Evolutionary conservation across 2,888 invertebrate species (phyloP), one percentile per base, ranked within the genome.

Genomic region (Hypomecis punctinalis): DNA sequence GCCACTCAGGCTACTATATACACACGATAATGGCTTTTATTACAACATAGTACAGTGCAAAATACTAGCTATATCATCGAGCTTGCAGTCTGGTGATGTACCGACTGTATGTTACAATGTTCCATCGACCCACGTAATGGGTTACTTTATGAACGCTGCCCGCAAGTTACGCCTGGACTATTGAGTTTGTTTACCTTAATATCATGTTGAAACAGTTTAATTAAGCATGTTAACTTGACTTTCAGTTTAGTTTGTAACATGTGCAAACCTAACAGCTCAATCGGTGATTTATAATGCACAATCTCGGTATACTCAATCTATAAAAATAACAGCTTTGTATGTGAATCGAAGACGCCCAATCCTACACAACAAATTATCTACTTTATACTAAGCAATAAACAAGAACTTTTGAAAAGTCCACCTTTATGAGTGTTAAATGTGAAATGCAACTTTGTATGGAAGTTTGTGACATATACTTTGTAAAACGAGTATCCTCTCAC

Each of bases 131-230:
- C 64, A 70, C 56, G 13, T 63, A 66, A 69, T 64, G 51, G 60
- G 52, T 71, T 73, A 71, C 67, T 66, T 74, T 75, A 53, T 70
- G 70, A 72, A 70, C 63, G 61, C 59, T 65, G 67, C 67, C 61
- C 62, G 65, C 55, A 64, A 64, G 35, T 61, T 48, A 11, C 39
- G 61, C 55, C 52, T 48, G 13, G 45, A 57, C 13, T 56, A 58
- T 62, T 57, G 37, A 56, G 23, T 55, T 60, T 61, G 39, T 51
- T 63, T 54, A 53, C 52, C 54, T 60, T 61, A 64, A 63, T 60
- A 54, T 59, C 48, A 46, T 45, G 33, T 57, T 52, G 39, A 58
- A 58, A 52, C 45, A 37, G 39, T 59, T 63, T 61, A 58, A 62
- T 63, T 66, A 61, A 63, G 61, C 53, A 33, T 36, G n/a, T 51